Evolutionary conservation across 2,888 invertebrate genomes (phyloP).

Genomic region (Eurois occulta): DNA sequence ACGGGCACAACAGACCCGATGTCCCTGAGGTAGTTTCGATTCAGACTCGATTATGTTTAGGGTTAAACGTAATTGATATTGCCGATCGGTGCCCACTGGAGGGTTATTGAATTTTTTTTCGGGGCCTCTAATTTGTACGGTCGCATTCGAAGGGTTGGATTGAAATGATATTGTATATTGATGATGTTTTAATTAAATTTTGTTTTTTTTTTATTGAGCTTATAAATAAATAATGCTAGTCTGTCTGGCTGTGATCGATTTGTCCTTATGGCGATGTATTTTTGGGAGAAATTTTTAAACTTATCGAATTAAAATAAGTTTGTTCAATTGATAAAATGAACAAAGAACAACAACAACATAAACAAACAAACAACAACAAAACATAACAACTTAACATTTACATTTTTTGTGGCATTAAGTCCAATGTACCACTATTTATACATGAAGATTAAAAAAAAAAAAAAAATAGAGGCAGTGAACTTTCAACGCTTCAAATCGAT

Average conservation of each 20-base stretch:
- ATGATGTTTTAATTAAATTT: slow-evolving; percentile 80
- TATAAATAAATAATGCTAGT: slow-evolving; percentile 34
- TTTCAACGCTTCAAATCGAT: not conserved
- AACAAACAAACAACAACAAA: no score
- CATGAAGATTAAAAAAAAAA: no score
- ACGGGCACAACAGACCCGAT: slow-evolving; percentile 84
- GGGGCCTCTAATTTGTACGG: slow-evolving; percentile 86
- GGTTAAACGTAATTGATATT: slow-evolving; percentile 90
- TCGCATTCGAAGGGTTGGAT: slow-evolving; percentile 79
- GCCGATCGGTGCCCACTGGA: slow-evolving; percentile 85
- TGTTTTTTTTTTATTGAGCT: slow-evolving; percentile 46
- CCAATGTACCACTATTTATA: no score
- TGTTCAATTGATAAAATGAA: not conserved
- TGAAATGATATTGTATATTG: slow-evolving; percentile 73
- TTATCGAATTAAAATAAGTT: not conserved
- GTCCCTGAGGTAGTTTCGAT: slow-evolving; percentile 90
- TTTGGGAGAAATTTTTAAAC: not conserved
- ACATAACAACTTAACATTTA: no score
- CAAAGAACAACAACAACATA: no score
- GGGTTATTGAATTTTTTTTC: slow-evolving; percentile 87
- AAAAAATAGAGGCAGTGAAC: not conserved
- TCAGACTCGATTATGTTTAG: slow-evolving; percentile 89
- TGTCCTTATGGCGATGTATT: slow-evolving; percentile 40
- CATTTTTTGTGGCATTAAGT: no score
- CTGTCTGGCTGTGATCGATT: slow-evolving; percentile 33